phyloP scores from a whole-genome alignment of 2,113 vertebrate species.

The Cepphus grylle region DNA sequence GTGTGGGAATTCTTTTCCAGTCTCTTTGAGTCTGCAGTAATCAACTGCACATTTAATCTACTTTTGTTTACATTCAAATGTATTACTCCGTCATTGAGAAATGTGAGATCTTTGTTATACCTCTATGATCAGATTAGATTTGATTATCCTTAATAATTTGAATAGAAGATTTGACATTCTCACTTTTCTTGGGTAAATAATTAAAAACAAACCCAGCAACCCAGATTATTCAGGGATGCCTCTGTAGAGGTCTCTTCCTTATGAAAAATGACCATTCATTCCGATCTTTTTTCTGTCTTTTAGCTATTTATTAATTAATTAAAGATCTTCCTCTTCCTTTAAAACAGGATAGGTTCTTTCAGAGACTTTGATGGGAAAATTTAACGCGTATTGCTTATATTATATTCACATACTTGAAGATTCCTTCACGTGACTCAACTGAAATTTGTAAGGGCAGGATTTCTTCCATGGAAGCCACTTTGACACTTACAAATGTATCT shows the following conservation, averaged over 20 bases:
- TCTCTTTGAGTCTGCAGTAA: not conserved
- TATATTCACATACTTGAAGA: not conserved
- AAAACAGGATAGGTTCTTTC: not conserved
- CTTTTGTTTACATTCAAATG: not conserved
- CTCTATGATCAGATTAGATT: not conserved
- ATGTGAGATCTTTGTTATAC: not conserved
- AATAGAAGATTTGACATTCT: not conserved
- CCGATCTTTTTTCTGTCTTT: not conserved
- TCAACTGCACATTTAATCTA: not conserved
- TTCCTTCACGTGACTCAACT: not conserved
- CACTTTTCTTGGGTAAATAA: not conserved
- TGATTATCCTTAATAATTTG: not conserved
- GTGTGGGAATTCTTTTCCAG: not conserved
- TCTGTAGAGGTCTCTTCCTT: not conserved
- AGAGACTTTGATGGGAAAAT: not conserved
- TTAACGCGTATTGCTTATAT: not conserved
- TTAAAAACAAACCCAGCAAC: not conserved
- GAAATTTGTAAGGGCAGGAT: not conserved
- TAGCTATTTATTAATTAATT: not conserved
- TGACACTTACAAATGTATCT: not conserved
- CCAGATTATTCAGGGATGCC: not conserved
- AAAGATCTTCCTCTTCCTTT: not conserved
- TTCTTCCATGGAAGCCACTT: not conserved
- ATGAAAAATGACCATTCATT: not conserved
- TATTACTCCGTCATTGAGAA: not conserved